A percentile compares a stretch with the other conserved stretches of the same genome.
Evolutionary conservation across 2,113 vertebrate species (phyloP).

Genomic region (Mormyrus lacerda): DNA sequence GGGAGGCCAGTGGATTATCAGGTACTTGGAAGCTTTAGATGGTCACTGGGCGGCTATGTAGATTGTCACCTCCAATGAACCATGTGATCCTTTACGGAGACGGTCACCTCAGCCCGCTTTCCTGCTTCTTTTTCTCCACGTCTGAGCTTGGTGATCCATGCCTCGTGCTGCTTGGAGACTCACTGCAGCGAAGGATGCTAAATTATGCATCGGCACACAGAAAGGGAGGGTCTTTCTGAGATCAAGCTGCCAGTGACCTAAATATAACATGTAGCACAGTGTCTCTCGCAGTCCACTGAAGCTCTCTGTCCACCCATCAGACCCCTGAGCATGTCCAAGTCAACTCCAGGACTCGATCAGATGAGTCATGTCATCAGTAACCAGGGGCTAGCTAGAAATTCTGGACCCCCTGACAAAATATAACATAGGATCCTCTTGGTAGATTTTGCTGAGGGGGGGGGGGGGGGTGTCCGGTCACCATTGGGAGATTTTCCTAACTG

Average conservation of each 20-base stretch:
- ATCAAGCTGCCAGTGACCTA: slow-evolving; percentile 9
- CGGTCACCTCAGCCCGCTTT: not conserved
- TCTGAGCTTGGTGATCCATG: not conserved
- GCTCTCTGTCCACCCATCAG: not conserved
- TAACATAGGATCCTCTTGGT: not conserved
- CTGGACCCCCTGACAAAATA: not conserved
- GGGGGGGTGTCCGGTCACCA: not conserved
- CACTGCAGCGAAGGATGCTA: not conserved
- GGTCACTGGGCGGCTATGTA: not conserved
- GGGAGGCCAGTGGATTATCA: slow-evolving; percentile 94
- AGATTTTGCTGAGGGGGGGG: not conserved
- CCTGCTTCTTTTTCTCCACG: not conserved
- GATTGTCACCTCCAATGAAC: not conserved
- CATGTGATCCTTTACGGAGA: not conserved
- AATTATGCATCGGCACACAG: slow-evolving; percentile 11
- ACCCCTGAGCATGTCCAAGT: not conserved
- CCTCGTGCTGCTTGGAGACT: not conserved
- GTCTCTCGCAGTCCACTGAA: not conserved
- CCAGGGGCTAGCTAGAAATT: not conserved
- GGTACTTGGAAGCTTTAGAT: slow-evolving; percentile 44
- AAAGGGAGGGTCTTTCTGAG: not conserved
- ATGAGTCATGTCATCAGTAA: not conserved
- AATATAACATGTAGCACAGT: slow-evolving; percentile 11
- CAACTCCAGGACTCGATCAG: not conserved
- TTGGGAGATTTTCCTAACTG: not conserved